Base-by-base conservation (phyloP, 1,140 invertebrate genomes). In the Drosophila hydei region DNA sequence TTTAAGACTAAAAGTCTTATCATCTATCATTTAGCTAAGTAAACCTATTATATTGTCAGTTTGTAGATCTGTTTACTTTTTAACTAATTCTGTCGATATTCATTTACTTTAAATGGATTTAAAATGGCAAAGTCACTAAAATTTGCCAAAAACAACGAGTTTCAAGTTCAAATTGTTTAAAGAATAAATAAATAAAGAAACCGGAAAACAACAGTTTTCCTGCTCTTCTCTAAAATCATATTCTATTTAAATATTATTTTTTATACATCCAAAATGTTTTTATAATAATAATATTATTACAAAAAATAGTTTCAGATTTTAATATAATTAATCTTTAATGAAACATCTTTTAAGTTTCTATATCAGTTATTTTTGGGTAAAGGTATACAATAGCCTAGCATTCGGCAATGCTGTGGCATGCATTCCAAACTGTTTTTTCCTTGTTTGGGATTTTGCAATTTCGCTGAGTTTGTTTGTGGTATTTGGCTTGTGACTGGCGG, bases 401-500 rank as follows among this genome's bases (percentile, higher is more conserved):
- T 16, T 43, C 50, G 12, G 23, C 64, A 50, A 51, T 14, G 48
- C 18, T 51, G 33, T 59, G 2, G 42, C 16, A 25, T 59, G 45
- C 25, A 58, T 45, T 61, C 56, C n/a, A 50, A 48, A 19, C 45
- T 43, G n/a, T 36, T 40, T 38, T 60, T 60, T 45, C 8, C 30
- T 33, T 5, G 11, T 12, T 8, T 18, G 19, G 27, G 11, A 8
- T 51, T 64, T 56, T 38, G 38, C 61, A 16, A 47, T 56, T 70
- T 65, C 19, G 25, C 33, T 30, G 30, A 54, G 18, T 40, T 47
- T 16, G 27, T 40, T 47, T 16, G 38, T 14, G 25, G 47, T 68
- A 62, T 45, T 69, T 64, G 25, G 8, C 27, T 64, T 38, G 30
- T 25, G 48, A 36, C 30, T 30, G 50, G 30, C 60, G 25, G 40